Evolutionary conservation across 2,888 invertebrate species (phyloP), one percentile per base, ranked within the genome.

Genomic region (Drosophila atroscutellata): DNA sequence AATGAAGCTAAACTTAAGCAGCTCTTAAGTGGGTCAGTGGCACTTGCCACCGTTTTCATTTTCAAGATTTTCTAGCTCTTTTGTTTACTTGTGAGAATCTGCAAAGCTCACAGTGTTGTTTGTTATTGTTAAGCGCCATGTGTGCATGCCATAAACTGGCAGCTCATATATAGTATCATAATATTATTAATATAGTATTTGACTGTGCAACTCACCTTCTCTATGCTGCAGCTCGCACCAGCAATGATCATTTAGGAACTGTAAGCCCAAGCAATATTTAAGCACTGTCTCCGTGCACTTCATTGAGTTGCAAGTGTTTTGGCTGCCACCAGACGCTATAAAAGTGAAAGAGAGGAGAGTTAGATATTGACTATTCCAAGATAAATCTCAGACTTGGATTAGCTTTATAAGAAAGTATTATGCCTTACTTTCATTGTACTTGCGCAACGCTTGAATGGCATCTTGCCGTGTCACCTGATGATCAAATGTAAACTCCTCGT

Each of bases 191-290:
- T 13, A 32, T 20, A 3, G 30, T n/a, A 32, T 30, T 15, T 56
- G 26, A 20, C 32, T 9, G 26, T 36, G 28, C 6, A 34, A 88
- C 91, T 92, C 81, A 93, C 93, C 93, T 71, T 91, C 91, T 24
- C 84, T 79, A 69, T 93, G 93, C 32, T 92, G 91, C 77, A 92
- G 84, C 73, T 93, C 93, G 75, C 93, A 93, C 91, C 92, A 93
- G 73, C 93, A 93, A 77, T 93, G 93, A 86, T 93, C 93, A 60
- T 93, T 92, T 24, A 93, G 84, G 67, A 93, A 92, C 74, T 92
- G 90, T 26, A 87, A 73, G 51, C 92, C 91, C 20, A 91, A 74
- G 70, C 93, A 93, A 76, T 93, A 93, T 72, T 90, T 91, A 76
- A 89, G 79, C 28, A 91, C 86, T 39, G 86, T 83, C 28, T 85